phyloP scores from a whole-genome alignment of 2,113 vertebrate species.

The Trachemys scripta region DNA sequence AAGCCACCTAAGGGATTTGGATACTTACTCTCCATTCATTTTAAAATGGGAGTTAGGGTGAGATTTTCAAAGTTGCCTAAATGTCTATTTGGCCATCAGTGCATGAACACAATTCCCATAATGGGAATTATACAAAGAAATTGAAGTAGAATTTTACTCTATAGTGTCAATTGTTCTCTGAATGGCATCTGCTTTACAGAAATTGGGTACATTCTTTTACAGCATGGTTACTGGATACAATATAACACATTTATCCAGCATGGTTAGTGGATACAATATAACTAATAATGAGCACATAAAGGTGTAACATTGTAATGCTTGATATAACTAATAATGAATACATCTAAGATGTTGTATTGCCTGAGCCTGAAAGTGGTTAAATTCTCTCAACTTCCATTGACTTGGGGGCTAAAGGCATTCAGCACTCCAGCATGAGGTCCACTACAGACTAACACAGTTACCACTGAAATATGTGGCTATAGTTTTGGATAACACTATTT shows the following conservation, averaged over 20 bases:
- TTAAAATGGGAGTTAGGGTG: neutral
- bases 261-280: neutral
- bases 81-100: neutral
- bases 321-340: neutral
- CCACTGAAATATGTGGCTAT: neutral
- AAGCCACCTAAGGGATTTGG: neutral
- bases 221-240: neutral
- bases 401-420: neutral
- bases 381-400: neutral
- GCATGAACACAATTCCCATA: neutral
- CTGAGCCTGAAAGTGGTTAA: neutral
- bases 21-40: neutral
- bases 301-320: neutral
- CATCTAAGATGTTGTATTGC: neutral
- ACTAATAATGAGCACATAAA: neutral
- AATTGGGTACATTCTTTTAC: neutral
- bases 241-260: neutral
- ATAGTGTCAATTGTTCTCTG: neutral
- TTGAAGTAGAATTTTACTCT: neutral
- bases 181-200: neutral
- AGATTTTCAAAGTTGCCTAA: fast-evolving
- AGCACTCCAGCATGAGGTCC: neutral
- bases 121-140: neutral
- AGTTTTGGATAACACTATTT: neutral
- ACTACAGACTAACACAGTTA: neutral